Evolutionary conservation across 2,888 invertebrate species (phyloP).

Genomic region (Bombylius major): DNA sequence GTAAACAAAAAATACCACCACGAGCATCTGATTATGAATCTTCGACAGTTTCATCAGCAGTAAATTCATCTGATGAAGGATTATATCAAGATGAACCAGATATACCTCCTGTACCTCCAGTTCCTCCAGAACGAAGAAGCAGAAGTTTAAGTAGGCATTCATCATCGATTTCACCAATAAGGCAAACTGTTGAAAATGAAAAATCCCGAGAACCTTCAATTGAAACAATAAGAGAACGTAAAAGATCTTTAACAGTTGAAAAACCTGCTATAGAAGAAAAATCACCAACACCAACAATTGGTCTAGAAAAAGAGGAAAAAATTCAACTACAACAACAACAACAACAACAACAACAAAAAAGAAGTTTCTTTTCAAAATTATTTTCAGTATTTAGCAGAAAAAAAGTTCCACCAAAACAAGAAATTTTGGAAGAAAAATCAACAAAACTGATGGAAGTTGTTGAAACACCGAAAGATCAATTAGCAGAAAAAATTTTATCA

Average conservation of each 20-base stretch:
- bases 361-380: slow-evolving; percentile 4
- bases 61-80: neutral
- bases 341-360: neutral
- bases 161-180: neutral
- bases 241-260: neutral
- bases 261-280: neutral
- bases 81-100: neutral
- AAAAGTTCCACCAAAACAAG: slow-evolving; percentile 27
- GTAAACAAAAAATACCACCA: neutral
- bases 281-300: neutral
- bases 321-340: slow-evolving; percentile 17
- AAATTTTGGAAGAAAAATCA: slow-evolving; percentile 15
- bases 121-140: neutral
- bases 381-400: slow-evolving; percentile 10
- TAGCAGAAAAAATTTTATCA: slow-evolving; percentile 14
- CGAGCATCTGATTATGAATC: slow-evolving; percentile 26
- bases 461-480: neutral
- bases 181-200: neutral
- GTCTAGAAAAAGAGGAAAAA: neutral
- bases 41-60: slow-evolving; percentile 33
- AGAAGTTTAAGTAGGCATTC: neutral
- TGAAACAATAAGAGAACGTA: slow-evolving; percentile 14
- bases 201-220: neutral
- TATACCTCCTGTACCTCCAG: too few species aligned
- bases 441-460: slow-evolving; percentile 18